Conservation (phyloP, 2,888 invertebrate species). For the Eupsilia transversa region DNA sequence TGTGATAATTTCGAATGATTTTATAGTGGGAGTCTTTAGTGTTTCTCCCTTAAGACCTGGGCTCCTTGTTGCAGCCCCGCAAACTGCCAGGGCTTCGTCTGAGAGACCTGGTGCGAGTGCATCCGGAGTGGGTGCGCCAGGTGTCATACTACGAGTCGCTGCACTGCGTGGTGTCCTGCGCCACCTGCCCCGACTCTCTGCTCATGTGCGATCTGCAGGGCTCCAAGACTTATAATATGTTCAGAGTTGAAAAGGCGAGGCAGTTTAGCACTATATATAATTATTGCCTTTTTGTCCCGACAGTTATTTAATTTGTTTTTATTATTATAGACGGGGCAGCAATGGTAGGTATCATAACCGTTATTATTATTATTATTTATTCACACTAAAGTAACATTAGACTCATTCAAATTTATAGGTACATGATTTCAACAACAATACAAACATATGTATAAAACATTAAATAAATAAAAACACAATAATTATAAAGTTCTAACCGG, state of each 20-base stretch:
- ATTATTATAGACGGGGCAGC: too few species aligned
- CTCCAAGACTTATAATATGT: constrained; percentile 90
- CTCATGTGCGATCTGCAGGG: constrained; percentile 91
- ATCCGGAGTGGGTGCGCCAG: constrained; percentile 93
- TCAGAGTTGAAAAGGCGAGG: constrained; percentile 88
- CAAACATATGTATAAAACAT: too few species aligned
- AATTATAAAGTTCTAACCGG: too few species aligned
- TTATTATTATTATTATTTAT: too few species aligned
- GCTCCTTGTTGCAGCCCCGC: constrained; percentile 78
- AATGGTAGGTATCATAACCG: too few species aligned
- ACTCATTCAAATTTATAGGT: too few species aligned
- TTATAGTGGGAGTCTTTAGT: background rate
- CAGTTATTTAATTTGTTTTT: background rate
- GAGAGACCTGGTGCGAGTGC: constrained; percentile 90
- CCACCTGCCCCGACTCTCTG: constrained; percentile 91
- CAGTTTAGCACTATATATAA: background rate
- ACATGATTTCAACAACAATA: too few species aligned
- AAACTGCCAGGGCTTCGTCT: constrained; percentile 87
- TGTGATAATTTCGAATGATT: background rate
- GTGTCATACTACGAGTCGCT: constrained; percentile 92
- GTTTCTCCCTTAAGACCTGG: background rate
- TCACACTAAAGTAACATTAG: too few species aligned
- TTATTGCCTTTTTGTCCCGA: background rate
- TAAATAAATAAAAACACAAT: too few species aligned
- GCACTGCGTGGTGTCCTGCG: constrained; percentile 93